phyloP scores from a whole-genome alignment of 92 coral and sea anemone species.

The Porites cylindrica region DNA sequence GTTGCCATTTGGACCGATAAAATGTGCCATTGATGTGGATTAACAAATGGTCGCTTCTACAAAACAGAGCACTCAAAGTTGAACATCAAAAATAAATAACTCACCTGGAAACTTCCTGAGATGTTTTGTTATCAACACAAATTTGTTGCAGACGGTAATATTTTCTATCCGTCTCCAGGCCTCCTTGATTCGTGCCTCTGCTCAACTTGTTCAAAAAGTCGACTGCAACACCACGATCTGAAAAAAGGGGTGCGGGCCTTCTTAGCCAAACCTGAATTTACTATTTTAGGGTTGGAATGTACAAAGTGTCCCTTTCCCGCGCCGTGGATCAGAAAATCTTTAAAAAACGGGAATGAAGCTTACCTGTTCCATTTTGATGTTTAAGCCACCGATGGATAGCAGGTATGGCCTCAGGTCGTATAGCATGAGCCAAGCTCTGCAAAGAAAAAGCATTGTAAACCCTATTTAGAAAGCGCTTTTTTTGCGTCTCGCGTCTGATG shows the following conservation, averaged over 20 bases:
- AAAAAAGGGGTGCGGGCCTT: not conserved
- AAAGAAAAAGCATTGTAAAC: not conserved
- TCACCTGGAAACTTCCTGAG: conserved; percentile 34
- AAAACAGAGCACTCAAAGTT: too few species aligned
- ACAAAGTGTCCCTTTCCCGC: not conserved
- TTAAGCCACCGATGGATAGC: conserved; percentile 70
- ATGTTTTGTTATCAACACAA: not conserved
- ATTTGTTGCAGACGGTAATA: not conserved
- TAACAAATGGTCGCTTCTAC: too few species aligned
- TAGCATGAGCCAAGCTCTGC: conserved; percentile 50
- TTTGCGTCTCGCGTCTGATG: too few species aligned
- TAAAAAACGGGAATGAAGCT: not conserved
- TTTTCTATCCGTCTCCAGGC: not conserved
- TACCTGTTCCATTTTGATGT: conserved; percentile 65
- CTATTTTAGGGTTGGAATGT: not conserved
- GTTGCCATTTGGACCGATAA: too few species aligned
- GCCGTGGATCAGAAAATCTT: too few species aligned
- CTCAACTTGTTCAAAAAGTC: conserved; percentile 71
- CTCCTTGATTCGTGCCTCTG: not conserved
- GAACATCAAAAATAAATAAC: not conserved
- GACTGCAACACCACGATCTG: conserved; percentile 79
- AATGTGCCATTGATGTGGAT: too few species aligned
- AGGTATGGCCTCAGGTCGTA: conserved; percentile 65
- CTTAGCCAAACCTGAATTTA: not conserved
- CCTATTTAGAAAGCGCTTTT: not conserved